A percentile compares a stretch with the other conserved stretches of the same genome.
Conservation (phyloP, 1,140 invertebrate genomes). For the Procambarus clarkii region DNA sequence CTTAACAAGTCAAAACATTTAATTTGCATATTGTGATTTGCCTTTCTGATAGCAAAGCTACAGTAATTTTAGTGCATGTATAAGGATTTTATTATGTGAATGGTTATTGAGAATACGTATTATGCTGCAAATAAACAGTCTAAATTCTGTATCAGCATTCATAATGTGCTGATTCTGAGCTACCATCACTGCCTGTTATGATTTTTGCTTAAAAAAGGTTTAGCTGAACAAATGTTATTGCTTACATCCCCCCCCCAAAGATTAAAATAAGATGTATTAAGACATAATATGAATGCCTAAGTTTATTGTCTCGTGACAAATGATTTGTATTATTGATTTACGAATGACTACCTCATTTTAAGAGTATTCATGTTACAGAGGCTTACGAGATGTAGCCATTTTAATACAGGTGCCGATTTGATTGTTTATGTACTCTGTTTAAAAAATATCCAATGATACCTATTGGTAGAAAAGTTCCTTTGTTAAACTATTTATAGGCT, state of each 20-base stretch:
- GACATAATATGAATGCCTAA: constrained; percentile 40
- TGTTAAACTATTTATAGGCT: constrained; percentile 47
- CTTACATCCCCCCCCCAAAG: constrained; percentile 55
- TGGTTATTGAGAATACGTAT: constrained; percentile 49
- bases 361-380: constrained; percentile 49
- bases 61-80: constrained; percentile 58
- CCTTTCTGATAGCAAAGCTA: constrained; percentile 61
- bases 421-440: constrained; percentile 19
- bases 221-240: constrained; percentile 35
- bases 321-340: constrained; percentile 48
- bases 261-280: constrained; percentile 45
- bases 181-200: constrained; percentile 66
- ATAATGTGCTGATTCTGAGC: constrained; percentile 49
- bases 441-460: constrained; percentile 19
- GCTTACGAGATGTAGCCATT: constrained; percentile 38
- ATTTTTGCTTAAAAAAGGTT: constrained; percentile 42
- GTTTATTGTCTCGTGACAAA: constrained; percentile 3
- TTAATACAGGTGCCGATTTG: constrained; percentile 19
- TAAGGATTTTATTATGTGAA: constrained; percentile 39
- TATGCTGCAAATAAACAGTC: constrained; percentile 45
- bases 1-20: constrained; percentile 39
- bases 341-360: constrained; percentile 66
- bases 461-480: constrained; percentile 36
- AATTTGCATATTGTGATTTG: constrained; percentile 58
- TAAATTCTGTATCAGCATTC: constrained; percentile 51